Evolutionary conservation across 2,797 vertebrate genomes (phyloP).

Genomic region (Catharus ustulatus): DNA sequence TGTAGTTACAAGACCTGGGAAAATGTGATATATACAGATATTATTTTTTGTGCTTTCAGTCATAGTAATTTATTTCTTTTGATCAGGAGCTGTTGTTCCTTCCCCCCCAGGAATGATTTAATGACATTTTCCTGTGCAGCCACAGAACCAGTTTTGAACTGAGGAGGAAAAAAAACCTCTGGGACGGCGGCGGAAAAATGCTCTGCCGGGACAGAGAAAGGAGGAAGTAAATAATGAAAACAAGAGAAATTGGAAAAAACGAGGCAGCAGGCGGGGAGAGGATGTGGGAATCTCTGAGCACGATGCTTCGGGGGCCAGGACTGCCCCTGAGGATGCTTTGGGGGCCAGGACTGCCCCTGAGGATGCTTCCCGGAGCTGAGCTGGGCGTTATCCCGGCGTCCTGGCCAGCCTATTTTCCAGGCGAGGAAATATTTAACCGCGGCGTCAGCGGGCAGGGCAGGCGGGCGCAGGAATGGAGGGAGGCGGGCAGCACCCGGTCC

Average conservation of each 20-base stretch:
- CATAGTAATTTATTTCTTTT: background rate
- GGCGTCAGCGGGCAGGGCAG: constrained; percentile 3
- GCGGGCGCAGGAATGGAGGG: background rate
- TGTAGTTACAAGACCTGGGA: background rate
- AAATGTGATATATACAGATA: background rate
- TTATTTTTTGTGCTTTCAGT: background rate
- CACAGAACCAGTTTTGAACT: background rate
- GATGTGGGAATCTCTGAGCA: accelerated
- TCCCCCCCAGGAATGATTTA: background rate
- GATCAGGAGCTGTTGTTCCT: background rate
- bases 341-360: too few relatives aligned
- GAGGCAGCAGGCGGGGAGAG: background rate
- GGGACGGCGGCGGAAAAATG: accelerated
- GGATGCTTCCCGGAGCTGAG: background rate
- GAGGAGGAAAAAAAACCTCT: background rate
- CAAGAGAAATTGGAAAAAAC: background rate
- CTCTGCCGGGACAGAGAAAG: background rate
- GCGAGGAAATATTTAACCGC: constrained; percentile 58
- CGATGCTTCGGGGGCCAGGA: background rate
- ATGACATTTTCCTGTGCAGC: background rate
- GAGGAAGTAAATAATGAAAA: background rate
- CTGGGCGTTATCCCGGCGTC: background rate
- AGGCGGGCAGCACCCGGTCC: background rate
- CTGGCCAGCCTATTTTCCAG: background rate
- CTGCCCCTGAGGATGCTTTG: background rate